These are phyloP conservation scores for Microctonus brassicae DNA, from an alignment of 2,888 invertebrate species.

Conservation along the genomic window DNA sequence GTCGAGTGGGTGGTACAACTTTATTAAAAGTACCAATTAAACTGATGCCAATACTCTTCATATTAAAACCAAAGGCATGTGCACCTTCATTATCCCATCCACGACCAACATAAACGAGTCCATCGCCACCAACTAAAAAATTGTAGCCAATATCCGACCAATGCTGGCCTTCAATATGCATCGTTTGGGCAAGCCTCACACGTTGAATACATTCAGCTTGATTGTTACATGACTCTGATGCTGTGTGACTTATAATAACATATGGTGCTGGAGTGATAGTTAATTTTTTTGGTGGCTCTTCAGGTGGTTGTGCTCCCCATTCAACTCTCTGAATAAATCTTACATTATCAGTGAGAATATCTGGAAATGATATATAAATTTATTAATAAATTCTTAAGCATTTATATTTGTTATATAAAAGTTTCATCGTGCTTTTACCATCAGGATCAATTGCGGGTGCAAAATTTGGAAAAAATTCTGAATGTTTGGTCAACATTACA, in stretches of 20 bases:
- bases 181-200: slow-evolving; percentile 57
- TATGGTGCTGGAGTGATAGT: slow-evolving; percentile 56
- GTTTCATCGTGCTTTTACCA: no score
- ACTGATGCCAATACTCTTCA: slow-evolving; percentile 78
- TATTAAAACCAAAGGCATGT: slow-evolving; percentile 78
- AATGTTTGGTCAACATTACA: slow-evolving; percentile 43
- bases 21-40: slow-evolving; percentile 81
- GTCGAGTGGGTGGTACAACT: slow-evolving; percentile 55
- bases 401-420: not conserved
- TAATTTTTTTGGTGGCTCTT: slow-evolving; percentile 42
- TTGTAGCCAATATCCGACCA: slow-evolving; percentile 83
- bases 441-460: slow-evolving; percentile 32
- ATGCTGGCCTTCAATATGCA: slow-evolving; percentile 76
- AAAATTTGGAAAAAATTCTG: slow-evolving; percentile 19
- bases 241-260: slow-evolving; percentile 63
- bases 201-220: slow-evolving; percentile 53
- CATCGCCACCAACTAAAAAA: slow-evolving; percentile 85
- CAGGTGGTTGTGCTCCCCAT: slow-evolving; percentile 79
- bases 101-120: slow-evolving; percentile 80
- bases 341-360: slow-evolving; percentile 63
- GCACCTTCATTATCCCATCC: slow-evolving; percentile 83
- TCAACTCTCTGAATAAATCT: slow-evolving; percentile 74
- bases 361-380: slow-evolving; percentile 34
- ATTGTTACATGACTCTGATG: slow-evolving; percentile 60
- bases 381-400: no score